Conservation (phyloP, 2,888 invertebrate genomes). For the Mantis religiosa region DNA sequence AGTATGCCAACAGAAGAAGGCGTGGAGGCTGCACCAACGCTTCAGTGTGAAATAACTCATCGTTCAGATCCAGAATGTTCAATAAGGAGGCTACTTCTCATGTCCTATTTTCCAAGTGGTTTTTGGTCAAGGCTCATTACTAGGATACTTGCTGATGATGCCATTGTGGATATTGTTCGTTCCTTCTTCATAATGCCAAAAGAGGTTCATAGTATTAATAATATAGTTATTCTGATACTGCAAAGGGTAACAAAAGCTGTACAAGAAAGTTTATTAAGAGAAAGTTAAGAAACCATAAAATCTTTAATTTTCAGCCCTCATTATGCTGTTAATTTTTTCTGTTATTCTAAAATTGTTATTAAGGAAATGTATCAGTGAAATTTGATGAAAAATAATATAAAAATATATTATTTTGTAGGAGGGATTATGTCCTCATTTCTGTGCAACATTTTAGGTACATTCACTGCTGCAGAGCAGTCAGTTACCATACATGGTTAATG, state of each 20-base stretch:
- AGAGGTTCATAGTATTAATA: slow-evolving; percentile 50
- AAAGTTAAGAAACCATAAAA: neutral
- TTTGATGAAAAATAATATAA: too few relatives aligned
- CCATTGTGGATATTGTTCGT: slow-evolving; percentile 73
- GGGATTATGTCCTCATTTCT: too few relatives aligned
- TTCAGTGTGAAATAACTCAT: slow-evolving; percentile 44
- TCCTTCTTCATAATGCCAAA: slow-evolving; percentile 68
- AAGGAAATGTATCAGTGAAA: too few relatives aligned
- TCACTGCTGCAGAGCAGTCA: too few relatives aligned
- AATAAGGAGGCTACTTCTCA: slow-evolving; percentile 73
- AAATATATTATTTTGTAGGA: too few relatives aligned
- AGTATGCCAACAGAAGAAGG: slow-evolving; percentile 17
- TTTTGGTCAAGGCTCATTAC: slow-evolving; percentile 96
- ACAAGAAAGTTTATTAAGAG: too few relatives aligned
- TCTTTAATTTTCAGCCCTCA: neutral
- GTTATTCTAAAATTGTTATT: too few relatives aligned
- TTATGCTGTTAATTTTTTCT: too few relatives aligned
- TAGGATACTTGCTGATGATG: slow-evolving; percentile 84
- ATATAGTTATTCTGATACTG: neutral
- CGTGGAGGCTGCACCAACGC: neutral
- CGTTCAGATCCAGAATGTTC: slow-evolving; percentile 55
- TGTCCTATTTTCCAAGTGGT: slow-evolving; percentile 97
- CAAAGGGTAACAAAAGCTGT: too few relatives aligned
- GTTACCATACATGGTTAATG: too few relatives aligned
- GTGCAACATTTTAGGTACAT: too few relatives aligned